These are phyloP conservation scores for Aldabrachelys gigantea DNA, from an alignment of 2,113 vertebrate genomes.

Conservation along the genomic window DNA sequence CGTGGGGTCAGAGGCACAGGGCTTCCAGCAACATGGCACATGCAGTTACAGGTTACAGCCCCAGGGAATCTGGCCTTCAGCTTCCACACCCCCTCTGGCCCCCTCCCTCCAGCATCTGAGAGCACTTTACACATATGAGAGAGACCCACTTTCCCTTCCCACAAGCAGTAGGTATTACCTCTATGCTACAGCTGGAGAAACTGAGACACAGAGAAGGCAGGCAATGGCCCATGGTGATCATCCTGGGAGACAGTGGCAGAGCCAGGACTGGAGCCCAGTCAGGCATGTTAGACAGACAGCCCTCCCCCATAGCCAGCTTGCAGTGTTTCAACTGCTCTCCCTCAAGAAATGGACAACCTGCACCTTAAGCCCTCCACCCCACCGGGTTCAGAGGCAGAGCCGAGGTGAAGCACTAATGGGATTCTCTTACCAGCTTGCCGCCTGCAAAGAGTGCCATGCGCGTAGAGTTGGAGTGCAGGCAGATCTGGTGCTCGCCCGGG, in stretches of 20 bases:
- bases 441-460: conserved; percentile 93
- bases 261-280: not conserved
- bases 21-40: not conserved
- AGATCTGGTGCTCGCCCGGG: conserved; percentile 96
- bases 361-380: not conserved
- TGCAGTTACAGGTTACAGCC: not conserved
- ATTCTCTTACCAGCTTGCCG: conserved; percentile 86
- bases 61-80: not conserved
- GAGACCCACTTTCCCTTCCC: too few relatives aligned
- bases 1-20: not conserved
- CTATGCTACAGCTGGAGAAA: not conserved
- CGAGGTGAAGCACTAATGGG: accelerated
- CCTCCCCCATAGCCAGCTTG: not conserved
- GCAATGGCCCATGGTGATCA: not conserved
- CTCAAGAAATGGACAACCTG: not conserved
- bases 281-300: not conserved
- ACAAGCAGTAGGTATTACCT: not conserved
- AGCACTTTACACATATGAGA: not conserved
- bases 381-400: not conserved
- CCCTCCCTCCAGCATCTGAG: not conserved
- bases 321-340: not conserved
- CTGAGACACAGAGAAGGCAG: not conserved
- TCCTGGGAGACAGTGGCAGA: not conserved
- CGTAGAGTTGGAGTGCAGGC: conserved; percentile 96
- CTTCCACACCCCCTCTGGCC: too few relatives aligned